Conservation (phyloP, 2,797 vertebrate genomes). For the Hirundo rustica region DNA sequence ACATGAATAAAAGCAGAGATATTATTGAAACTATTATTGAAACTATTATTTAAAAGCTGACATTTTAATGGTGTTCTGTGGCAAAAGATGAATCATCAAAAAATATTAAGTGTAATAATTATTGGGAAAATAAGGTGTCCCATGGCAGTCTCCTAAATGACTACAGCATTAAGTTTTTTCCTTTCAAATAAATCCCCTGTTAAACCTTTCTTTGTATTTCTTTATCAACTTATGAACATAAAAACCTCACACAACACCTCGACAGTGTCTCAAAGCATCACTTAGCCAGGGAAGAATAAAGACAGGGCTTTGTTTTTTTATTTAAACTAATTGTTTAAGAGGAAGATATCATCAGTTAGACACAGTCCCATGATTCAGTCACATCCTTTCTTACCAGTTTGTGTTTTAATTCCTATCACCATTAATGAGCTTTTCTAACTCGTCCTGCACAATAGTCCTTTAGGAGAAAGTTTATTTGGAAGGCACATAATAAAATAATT, state of each 20-base stretch:
- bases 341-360: not conserved
- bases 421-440: not conserved
- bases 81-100: conserved; percentile 63
- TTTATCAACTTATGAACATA: not conserved
- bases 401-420: not conserved
- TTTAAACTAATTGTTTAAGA: not conserved
- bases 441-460: not conserved
- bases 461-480: not conserved
- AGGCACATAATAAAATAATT: not conserved
- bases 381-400: not conserved
- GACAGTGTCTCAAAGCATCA: not conserved
- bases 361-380: not conserved
- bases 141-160: conserved; percentile 29
- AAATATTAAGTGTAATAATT: conserved; percentile 11
- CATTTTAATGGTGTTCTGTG: conserved; percentile 65
- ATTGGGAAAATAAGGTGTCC: conserved; percentile 53
- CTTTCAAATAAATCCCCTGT: not conserved
- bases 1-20: conserved; percentile 25
- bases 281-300: not conserved
- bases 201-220: not conserved
- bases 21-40: conserved; percentile 63
- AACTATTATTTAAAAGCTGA: conserved; percentile 60
- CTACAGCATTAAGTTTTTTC: conserved; percentile 13
- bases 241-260: not conserved
- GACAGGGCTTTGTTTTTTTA: not conserved